These are phyloP conservation scores for Serilophus lunatus DNA, from an alignment of 2,113 vertebrate genomes.

Conservation along the genomic window DNA sequence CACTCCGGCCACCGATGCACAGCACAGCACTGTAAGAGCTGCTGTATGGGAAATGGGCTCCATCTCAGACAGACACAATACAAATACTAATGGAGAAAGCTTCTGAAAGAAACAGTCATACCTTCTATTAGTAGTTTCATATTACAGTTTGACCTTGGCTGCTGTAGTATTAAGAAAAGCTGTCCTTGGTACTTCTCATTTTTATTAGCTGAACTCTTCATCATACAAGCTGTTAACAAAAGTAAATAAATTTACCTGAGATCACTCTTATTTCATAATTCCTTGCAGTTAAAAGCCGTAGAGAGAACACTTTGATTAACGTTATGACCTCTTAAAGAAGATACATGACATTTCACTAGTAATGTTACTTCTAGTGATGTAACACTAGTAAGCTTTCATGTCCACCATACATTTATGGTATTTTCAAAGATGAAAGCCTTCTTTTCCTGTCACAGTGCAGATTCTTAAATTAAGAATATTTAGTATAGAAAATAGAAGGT, in stretches of 20 bases:
- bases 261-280: background rate
- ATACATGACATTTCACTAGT: background rate
- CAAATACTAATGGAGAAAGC: background rate
- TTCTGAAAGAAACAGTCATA: background rate
- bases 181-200: background rate
- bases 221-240: background rate
- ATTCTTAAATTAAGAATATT: background rate
- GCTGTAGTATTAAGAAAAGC: background rate
- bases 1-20: too few relatives aligned
- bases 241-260: constrained; percentile 4
- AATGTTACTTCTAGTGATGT: background rate
- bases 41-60: too few relatives aligned
- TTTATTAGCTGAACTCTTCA: background rate
- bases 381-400: background rate
- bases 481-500: background rate
- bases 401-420: background rate
- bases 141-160: background rate
- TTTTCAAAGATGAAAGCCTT: background rate
- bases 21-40: too few relatives aligned
- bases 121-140: background rate
- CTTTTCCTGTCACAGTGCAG: background rate
- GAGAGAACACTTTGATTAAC: background rate
- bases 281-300: background rate
- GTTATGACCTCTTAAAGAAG: background rate
- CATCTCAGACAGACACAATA: too few relatives aligned